Percentiles rank a stretch among this genome's conserved stretches.
These are phyloP conservation scores for Silurus meridionalis DNA, from an alignment of 2,113 vertebrate genomes.

Conservation along the genomic window DNA sequence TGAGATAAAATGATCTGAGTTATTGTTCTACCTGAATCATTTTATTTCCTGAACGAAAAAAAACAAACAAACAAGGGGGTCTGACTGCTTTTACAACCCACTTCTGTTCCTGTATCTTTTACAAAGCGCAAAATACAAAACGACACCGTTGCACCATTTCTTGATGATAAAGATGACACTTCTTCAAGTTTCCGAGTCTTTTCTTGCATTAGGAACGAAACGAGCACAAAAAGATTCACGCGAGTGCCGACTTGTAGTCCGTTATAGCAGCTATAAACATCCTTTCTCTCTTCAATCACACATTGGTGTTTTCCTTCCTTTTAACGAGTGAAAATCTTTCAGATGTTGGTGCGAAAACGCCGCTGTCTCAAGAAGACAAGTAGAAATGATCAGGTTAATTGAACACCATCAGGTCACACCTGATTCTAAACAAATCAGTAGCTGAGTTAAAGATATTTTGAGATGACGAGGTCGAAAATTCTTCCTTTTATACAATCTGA, in stretches of 20 bases:
- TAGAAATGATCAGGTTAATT: too few species aligned
- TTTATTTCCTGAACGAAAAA: neutral
- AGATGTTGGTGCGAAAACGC: too few species aligned
- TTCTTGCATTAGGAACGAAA: neutral
- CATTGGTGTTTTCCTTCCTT: too few species aligned
- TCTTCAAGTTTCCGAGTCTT: slow-evolving; percentile 11
- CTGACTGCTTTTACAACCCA: slow-evolving; percentile 39
- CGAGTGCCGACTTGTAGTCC: neutral
- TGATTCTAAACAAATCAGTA: too few species aligned
- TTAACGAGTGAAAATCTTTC: too few species aligned
- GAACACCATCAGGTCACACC: too few species aligned
- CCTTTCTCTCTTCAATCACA: neutral
- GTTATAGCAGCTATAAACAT: neutral
- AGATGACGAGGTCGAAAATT: too few species aligned
- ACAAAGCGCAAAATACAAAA: neutral
- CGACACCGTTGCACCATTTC: slow-evolving; percentile 34
- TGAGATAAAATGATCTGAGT: neutral
- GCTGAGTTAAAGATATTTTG: too few species aligned
- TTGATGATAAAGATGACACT: slow-evolving; percentile 51
- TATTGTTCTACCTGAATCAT: neutral
- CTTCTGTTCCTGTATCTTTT: slow-evolving; percentile 41
- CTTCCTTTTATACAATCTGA: too few species aligned
- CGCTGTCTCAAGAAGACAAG: too few species aligned
- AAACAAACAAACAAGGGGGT: neutral
- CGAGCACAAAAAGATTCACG: too few species aligned